Conservation (phyloP, 2,888 invertebrate genomes). For the Nezara viridula region DNA sequence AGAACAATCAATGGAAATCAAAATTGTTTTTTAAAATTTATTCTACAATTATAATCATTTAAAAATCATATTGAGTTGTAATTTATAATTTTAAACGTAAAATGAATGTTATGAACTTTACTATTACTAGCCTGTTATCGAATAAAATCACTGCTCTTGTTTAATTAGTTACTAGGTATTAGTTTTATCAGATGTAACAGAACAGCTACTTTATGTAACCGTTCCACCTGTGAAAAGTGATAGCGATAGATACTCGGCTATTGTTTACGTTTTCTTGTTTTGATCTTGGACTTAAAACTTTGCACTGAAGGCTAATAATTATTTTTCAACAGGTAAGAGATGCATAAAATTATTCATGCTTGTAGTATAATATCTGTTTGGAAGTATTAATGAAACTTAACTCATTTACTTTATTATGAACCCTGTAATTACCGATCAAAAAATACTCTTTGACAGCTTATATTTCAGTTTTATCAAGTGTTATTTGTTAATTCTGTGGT, state of each 20-base stretch:
- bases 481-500: background rate
- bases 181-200: background rate
- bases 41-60: too few species aligned
- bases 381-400: background rate
- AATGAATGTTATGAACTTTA: too few species aligned
- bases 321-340: background rate
- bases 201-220: background rate
- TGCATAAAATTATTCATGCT: background rate
- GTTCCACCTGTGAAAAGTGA: conserved; percentile 1
- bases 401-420: background rate
- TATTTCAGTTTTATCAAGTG: background rate
- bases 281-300: background rate
- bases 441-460: background rate
- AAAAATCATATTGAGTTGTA: too few species aligned
- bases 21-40: too few species aligned
- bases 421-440: too few species aligned
- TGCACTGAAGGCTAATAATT: background rate
- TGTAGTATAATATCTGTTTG: background rate
- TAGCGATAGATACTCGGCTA: background rate
- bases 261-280: conserved; percentile 24
- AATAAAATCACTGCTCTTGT: too few species aligned
- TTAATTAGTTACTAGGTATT: background rate
- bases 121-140: too few species aligned
- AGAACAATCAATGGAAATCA: too few species aligned
- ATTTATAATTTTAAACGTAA: too few species aligned